These are phyloP conservation scores for Phyllostomus discolor DNA, from an alignment of 2,113 vertebrate genomes.

Conservation along the genomic window DNA sequence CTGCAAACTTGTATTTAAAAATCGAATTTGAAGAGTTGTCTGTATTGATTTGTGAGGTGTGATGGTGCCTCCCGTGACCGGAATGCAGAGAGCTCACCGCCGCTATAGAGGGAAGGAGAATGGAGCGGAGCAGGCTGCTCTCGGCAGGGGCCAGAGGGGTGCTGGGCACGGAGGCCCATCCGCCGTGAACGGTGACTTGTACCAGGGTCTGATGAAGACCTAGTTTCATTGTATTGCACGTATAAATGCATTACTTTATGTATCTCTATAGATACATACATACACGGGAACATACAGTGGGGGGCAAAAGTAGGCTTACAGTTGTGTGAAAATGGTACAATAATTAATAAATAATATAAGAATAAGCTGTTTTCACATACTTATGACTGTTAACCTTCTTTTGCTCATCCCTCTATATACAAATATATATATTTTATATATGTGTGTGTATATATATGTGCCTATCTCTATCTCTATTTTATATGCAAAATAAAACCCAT, in stretches of 20 bases:
- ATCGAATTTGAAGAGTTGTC: constrained; percentile 56
- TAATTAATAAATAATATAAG: background rate
- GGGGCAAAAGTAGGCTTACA: background rate
- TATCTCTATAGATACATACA: background rate
- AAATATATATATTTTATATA: background rate
- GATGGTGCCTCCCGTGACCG: background rate
- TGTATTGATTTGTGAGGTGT: background rate
- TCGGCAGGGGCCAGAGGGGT: accelerated
- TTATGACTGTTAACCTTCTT: background rate
- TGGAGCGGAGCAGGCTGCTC: background rate
- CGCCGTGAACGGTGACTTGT: background rate
- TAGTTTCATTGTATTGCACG: background rate
- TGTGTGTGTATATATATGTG: too few relatives aligned
- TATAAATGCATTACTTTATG: background rate
- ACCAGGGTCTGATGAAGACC: background rate
- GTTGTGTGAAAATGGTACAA: background rate
- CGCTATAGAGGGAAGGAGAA: background rate
- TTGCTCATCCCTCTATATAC: background rate
- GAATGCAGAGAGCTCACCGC: background rate
- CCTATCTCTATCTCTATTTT: background rate
- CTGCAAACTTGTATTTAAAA: constrained; percentile 49
- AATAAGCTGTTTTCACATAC: background rate
- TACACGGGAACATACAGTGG: background rate
- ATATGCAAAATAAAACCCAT: background rate
- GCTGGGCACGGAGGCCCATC: background rate